phyloP scores from a whole-genome alignment of 2,888 invertebrate genomes.

The Drosophila hawaiiensis region DNA sequence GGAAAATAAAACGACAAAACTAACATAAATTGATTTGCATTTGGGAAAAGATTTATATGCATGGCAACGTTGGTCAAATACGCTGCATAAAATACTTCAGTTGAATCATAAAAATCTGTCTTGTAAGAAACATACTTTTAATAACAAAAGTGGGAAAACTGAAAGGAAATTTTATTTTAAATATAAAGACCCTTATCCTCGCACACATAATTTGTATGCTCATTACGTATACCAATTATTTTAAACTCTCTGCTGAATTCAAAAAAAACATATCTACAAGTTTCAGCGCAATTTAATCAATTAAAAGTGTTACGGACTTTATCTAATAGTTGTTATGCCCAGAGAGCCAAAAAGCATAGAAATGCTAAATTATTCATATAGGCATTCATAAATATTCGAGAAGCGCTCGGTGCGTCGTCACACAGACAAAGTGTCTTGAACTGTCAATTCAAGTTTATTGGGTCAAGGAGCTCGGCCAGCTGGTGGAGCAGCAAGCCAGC shows the following conservation, averaged over 20 bases:
- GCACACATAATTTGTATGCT: neutral
- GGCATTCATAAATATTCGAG: conserved; percentile 74
- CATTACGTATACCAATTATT: neutral
- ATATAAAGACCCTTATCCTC: too few relatives aligned
- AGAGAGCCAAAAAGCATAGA: conserved; percentile 5
- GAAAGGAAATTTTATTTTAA: too few relatives aligned
- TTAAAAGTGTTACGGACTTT: neutral
- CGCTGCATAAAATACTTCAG: conserved; percentile 13
- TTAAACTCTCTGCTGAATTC: neutral
- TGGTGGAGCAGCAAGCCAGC: conserved; percentile 53
- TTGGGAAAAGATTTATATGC: conserved; percentile 2
- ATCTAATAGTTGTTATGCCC: conserved; percentile 13
- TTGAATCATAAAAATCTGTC: neutral
- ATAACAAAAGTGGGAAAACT: neutral
- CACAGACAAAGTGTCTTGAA: conserved; percentile 72
- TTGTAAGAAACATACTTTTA: neutral
- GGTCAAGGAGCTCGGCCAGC: conserved; percentile 83
- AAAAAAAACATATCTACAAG: neutral
- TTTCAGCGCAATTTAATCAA: neutral
- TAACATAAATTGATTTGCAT: conserved; percentile 27
- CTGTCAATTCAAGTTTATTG: conserved; percentile 83
- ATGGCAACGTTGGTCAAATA: conserved; percentile 8
- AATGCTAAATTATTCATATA: conserved; percentile 59
- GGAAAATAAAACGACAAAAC: conserved; percentile 33
- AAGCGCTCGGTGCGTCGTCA: conserved; percentile 60